phyloP scores from a whole-genome alignment of 2,113 vertebrate genomes.

The Egretta garzetta region DNA sequence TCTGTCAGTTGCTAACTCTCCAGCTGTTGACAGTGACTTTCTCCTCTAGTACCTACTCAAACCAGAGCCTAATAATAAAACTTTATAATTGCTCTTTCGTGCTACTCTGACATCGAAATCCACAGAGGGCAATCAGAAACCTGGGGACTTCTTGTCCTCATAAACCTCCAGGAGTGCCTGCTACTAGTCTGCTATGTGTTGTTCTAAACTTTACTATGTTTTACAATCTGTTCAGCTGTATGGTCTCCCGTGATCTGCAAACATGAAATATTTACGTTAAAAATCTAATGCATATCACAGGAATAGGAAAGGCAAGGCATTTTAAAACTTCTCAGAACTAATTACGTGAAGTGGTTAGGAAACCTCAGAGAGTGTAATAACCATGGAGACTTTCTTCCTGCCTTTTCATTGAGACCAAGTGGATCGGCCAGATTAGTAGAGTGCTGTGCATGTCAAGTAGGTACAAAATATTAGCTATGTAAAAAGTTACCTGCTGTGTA shows the following conservation, averaged over 20 bases:
- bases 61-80: not conserved
- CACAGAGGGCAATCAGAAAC: not conserved
- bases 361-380: not conserved
- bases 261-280: constrained; percentile 12
- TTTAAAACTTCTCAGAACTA: not conserved
- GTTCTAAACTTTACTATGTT: not conserved
- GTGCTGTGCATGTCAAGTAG: not conserved
- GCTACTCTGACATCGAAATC: not conserved
- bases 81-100: not conserved
- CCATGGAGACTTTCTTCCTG: not conserved
- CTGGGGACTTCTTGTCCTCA: not conserved
- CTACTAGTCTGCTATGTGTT: not conserved
- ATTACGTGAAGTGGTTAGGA: not conserved
- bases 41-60: not conserved
- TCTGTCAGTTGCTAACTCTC: not conserved
- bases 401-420: not conserved
- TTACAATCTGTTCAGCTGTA: not conserved
- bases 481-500: not conserved
- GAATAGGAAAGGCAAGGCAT: not conserved
- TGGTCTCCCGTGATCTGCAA: constrained; percentile 4
- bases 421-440: not conserved
- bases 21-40: not conserved
- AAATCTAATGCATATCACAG: constrained; percentile 7
- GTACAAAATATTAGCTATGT: not conserved
- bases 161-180: not conserved